Percentiles rank a stretch among this genome's conserved stretches.
These are phyloP conservation scores for Steinernema hermaphroditum DNA, from an alignment of 2,888 invertebrate species.

Conservation along the genomic window DNA sequence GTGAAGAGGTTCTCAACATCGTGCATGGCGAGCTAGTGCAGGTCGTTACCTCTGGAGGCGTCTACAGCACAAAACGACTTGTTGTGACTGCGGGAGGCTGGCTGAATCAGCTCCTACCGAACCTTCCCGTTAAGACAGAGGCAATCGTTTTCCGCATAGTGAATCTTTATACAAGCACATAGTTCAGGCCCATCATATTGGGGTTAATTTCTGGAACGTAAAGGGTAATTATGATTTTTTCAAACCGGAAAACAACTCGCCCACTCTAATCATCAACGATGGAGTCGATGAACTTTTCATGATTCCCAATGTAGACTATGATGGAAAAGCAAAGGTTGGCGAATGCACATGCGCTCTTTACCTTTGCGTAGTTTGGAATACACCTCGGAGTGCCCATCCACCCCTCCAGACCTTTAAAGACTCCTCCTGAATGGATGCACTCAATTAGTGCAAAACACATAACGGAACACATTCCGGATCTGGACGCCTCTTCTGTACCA, in stretches of 20 bases:
- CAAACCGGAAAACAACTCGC: slow-evolving; percentile 41
- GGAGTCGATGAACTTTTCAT: slow-evolving; percentile 37
- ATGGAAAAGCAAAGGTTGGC: slow-evolving; percentile 42
- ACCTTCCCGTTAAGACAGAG: slow-evolving; percentile 45
- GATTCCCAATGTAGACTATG: slow-evolving; percentile 42
- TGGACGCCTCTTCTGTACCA: slow-evolving; percentile 40
- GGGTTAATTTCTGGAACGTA: slow-evolving; percentile 48
- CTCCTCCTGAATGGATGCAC: slow-evolving; percentile 33
- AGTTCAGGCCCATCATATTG: slow-evolving; percentile 37
- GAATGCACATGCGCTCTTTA: not conserved
- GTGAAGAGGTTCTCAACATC: slow-evolving; percentile 30
- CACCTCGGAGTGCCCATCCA: slow-evolving; percentile 36
- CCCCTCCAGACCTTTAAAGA: not conserved
- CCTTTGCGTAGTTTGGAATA: slow-evolving; percentile 30
- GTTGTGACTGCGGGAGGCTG: slow-evolving; percentile 61
- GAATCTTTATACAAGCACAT: too few species aligned
- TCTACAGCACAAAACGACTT: slow-evolving; percentile 45
- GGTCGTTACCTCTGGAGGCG: slow-evolving; percentile 38
- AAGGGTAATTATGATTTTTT: slow-evolving; percentile 34
- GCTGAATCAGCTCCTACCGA: slow-evolving; percentile 52
- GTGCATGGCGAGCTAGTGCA: slow-evolving; percentile 26
- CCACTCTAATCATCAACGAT: slow-evolving; percentile 45
- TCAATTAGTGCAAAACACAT: slow-evolving; percentile 39
- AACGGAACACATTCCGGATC: slow-evolving; percentile 40
- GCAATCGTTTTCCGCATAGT: slow-evolving; percentile 27